Evolutionary conservation across 2,113 vertebrate species (phyloP).

Genomic region (Xyrauchen texanus): DNA sequence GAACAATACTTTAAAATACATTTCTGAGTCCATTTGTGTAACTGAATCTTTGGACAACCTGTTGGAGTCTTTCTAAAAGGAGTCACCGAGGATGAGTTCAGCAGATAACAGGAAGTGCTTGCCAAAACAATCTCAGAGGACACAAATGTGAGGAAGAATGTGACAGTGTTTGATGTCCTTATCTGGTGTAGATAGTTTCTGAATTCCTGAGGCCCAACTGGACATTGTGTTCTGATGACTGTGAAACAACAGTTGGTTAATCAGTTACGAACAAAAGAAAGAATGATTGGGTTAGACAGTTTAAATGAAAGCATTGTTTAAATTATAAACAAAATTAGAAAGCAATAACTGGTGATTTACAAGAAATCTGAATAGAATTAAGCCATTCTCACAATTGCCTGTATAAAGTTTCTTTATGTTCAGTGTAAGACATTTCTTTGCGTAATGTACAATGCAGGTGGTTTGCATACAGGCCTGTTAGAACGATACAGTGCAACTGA

Average conservation of each 20-base stretch:
- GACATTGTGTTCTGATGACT: conserved; percentile 24
- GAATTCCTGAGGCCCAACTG: conserved; percentile 22
- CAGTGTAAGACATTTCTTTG: no score
- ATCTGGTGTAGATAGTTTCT: neutral
- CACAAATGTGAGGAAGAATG: neutral
- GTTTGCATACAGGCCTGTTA: no score
- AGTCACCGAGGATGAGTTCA: no score
- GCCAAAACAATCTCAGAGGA: neutral
- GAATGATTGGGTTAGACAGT: conserved; percentile 19
- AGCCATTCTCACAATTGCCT: no score
- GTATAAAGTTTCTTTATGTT: no score
- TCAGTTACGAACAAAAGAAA: neutral
- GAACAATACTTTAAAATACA: no score
- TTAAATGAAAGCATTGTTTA: neutral
- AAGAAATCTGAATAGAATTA: no score
- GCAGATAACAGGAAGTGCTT: neutral
- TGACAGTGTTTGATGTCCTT: neutral
- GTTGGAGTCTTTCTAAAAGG: no score
- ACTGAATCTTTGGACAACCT: no score
- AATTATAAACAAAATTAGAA: neutral
- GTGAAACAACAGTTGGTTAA: neutral
- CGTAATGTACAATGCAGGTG: no score
- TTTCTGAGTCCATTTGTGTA: no score
- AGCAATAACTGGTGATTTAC: no score
- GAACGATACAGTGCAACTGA: neutral